These are phyloP conservation scores for Porites rus DNA, from an alignment of 92 coral and sea anemone species.

Conservation along the genomic window DNA sequence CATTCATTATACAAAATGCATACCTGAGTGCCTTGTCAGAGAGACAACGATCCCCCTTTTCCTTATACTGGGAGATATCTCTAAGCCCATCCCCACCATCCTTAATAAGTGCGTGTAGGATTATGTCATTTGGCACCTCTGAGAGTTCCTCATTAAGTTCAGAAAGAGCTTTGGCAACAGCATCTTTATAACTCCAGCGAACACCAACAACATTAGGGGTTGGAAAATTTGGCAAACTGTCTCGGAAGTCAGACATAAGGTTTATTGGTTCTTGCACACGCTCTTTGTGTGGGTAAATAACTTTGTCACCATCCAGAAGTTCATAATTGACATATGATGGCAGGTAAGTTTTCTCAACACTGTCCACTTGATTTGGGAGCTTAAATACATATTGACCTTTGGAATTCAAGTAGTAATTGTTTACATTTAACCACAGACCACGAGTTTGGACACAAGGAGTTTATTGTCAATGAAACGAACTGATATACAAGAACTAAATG, in stretches of 20 bases:
- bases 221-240: slow-evolving; percentile 14
- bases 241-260: slow-evolving; percentile 26
- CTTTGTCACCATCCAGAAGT: neutral
- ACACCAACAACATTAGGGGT: slow-evolving; percentile 31
- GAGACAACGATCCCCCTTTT: slow-evolving; percentile 28
- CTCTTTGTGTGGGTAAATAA: neutral
- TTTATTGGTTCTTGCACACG: slow-evolving; percentile 6
- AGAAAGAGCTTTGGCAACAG: slow-evolving; percentile 30
- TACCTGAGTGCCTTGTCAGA: slow-evolving; percentile 31
- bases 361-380: slow-evolving; percentile 11
- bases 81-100: slow-evolving; percentile 56
- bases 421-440: too few relatives aligned
- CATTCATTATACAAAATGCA: slow-evolving; percentile 40
- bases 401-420: slow-evolving; percentile 16
- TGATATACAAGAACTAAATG: too few relatives aligned
- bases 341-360: too few relatives aligned
- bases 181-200: slow-evolving; percentile 36
- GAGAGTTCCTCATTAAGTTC: slow-evolving; percentile 9
- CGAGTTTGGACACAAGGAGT: too few relatives aligned
- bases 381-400: slow-evolving; percentile 11
- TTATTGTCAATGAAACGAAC: too few relatives aligned
- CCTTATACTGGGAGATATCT: slow-evolving; percentile 29
- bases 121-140: neutral
- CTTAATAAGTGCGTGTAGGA: slow-evolving; percentile 27
- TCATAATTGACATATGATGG: slow-evolving; percentile 36